Conservation (phyloP, 2,888 invertebrate genomes). For the Cosmorhoe ocellata region DNA sequence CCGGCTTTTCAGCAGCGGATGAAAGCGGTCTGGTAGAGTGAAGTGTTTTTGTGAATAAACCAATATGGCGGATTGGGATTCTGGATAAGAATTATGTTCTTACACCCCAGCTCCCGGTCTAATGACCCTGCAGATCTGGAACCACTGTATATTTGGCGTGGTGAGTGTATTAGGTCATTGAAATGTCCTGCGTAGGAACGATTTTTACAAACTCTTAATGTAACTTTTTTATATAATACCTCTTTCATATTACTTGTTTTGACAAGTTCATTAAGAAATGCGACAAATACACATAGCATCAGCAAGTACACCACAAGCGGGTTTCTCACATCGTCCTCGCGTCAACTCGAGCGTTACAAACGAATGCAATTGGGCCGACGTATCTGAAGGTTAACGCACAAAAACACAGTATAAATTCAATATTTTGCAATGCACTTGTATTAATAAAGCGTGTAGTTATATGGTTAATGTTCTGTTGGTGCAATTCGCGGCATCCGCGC, state of each 20-base stretch:
- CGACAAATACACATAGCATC: background rate
- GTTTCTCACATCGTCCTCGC: slow-evolving; percentile 65
- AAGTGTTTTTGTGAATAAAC: slow-evolving; percentile 53
- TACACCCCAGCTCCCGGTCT: slow-evolving; percentile 74
- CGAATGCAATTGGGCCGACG: slow-evolving; percentile 74
- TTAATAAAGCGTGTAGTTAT: slow-evolving; percentile 69
- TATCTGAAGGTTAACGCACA: slow-evolving; percentile 74
- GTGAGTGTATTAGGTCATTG: slow-evolving; percentile 58
- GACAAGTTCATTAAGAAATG: background rate
- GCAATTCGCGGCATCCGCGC: slow-evolving; percentile 77
- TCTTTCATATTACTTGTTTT: too few species aligned
- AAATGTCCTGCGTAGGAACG: background rate
- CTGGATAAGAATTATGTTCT: slow-evolving; percentile 76
- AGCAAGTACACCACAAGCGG: slow-evolving; percentile 32
- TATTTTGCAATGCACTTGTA: slow-evolving; percentile 78
- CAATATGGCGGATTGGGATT: slow-evolving; percentile 75
- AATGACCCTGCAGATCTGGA: slow-evolving; percentile 74
- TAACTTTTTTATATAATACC: too few species aligned
- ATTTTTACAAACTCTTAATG: too few species aligned
- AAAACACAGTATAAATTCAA: slow-evolving; percentile 69
- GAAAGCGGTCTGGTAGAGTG: slow-evolving; percentile 43
- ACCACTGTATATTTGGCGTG: slow-evolving; percentile 73
- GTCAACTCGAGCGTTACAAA: slow-evolving; percentile 73
- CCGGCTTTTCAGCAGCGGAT: slow-evolving; percentile 31
- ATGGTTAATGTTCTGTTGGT: slow-evolving; percentile 61